A percentile compares a stretch with the other conserved stretches of the same genome.
These are phyloP conservation scores for Percina caprodes DNA, from an alignment of 2,113 vertebrate species.

Conservation along the genomic window DNA sequence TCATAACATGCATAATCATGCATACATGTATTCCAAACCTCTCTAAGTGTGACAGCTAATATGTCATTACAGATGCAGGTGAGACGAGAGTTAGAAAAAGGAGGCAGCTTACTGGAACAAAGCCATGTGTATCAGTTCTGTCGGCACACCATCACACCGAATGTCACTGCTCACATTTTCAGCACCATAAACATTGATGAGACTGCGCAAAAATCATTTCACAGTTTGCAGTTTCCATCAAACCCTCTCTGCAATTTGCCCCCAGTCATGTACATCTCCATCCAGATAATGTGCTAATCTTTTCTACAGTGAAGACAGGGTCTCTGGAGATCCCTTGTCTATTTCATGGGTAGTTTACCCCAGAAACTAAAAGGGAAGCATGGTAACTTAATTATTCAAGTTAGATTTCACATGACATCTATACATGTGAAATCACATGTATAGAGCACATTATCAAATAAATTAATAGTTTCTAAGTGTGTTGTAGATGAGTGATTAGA, in stretches of 20 bases:
- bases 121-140: no score
- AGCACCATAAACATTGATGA: constrained; percentile 72
- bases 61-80: constrained; percentile 21
- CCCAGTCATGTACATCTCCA: constrained; percentile 71
- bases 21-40: constrained; percentile 23
- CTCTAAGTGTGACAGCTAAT: constrained; percentile 13
- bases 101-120: no score
- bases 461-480: background rate
- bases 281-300: constrained; percentile 74
- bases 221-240: constrained; percentile 74
- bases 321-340: constrained; percentile 67
- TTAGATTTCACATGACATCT: constrained; percentile 15
- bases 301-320: constrained; percentile 51
- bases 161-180: constrained; percentile 60
- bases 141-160: constrained; percentile 38
- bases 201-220: constrained; percentile 68
- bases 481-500: background rate
- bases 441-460: constrained; percentile 1
- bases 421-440: background rate
- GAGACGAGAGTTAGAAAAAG: constrained; percentile 9
- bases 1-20: no score
- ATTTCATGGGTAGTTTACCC: constrained; percentile 75
- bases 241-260: constrained; percentile 49
- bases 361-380: constrained; percentile 50
- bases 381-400: constrained; percentile 54